phyloP scores from a whole-genome alignment of 2,888 invertebrate genomes.

The Drosophila quinaria region DNA sequence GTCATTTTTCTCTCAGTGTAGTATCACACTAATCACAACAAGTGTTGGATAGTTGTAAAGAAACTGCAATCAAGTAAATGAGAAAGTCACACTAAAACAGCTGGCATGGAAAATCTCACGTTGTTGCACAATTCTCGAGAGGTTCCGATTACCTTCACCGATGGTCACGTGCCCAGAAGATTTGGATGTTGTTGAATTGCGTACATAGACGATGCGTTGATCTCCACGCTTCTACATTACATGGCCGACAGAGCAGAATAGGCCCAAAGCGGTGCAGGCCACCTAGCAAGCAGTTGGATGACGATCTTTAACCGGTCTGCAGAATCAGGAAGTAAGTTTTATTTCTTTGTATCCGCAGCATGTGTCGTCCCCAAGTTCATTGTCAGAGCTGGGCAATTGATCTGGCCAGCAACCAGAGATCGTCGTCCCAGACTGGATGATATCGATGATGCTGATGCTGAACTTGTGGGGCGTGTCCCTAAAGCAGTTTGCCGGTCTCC shows the following conservation, averaged over 20 bases:
- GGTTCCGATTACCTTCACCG: not conserved
- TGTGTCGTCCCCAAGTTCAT: conserved; percentile 56
- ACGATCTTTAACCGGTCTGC: conserved; percentile 35
- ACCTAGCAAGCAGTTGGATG: conserved; percentile 6
- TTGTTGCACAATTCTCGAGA: not conserved
- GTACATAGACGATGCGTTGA: not conserved
- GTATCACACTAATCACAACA: not conserved
- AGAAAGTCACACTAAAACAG: not conserved
- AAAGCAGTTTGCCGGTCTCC: conserved; percentile 39
- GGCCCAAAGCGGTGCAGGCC: not conserved
- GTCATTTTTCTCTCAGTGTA: not conserved
- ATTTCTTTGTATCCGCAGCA: conserved; percentile 63
- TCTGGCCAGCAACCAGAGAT: conserved; percentile 55
- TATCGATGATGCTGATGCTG: conserved; percentile 23
- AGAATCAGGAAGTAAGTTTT: conserved; percentile 80
- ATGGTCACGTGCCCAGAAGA: conserved; percentile 12
- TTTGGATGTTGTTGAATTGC: conserved; percentile 5
- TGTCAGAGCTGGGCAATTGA: conserved; percentile 54
- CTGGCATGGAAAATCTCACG: not conserved
- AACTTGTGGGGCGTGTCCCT: conserved; percentile 33
- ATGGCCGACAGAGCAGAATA: conserved; percentile 3
- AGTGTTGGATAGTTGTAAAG: not conserved
- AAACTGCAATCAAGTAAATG: not conserved
- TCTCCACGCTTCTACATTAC: conserved; percentile 9
- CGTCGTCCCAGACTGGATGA: conserved; percentile 45